Conservation (phyloP, 2,797 vertebrate genomes). For the Lacerta bilineata region DNA sequence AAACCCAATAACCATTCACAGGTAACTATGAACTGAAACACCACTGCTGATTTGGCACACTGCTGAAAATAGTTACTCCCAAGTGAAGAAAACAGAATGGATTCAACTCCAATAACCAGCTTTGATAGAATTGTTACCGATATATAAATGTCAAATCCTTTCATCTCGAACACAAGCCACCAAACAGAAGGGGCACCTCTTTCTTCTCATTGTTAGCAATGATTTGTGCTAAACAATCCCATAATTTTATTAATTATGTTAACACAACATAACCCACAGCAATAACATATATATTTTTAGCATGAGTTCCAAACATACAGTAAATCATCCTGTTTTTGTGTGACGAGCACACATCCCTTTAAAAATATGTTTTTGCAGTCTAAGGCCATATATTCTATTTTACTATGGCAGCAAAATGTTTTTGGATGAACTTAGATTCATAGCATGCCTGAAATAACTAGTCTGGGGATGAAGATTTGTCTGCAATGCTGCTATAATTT, state of each 20-base stretch:
- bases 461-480: slow-evolving; percentile 35
- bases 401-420: slow-evolving; percentile 33
- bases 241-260: slow-evolving; percentile 22
- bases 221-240: slow-evolving; percentile 29
- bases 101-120: slow-evolving; percentile 19
- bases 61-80: slow-evolving; percentile 26
- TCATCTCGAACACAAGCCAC: slow-evolving; percentile 49
- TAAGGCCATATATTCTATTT: background rate
- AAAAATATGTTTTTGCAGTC: slow-evolving; percentile 20
- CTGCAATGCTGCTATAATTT: slow-evolving; percentile 33
- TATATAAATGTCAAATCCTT: slow-evolving; percentile 38
- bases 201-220: slow-evolving; percentile 47
- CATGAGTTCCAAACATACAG: slow-evolving; percentile 13
- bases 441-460: slow-evolving; percentile 4
- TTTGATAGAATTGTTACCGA: slow-evolving; percentile 22
- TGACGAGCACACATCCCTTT: background rate
- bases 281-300: slow-evolving; percentile 35
- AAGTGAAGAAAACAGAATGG: slow-evolving; percentile 1
- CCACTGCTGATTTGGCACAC: background rate
- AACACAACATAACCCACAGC: slow-evolving; percentile 39
- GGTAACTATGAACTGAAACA: slow-evolving; percentile 23
- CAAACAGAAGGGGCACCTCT: slow-evolving; percentile 51
- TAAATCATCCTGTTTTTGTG: slow-evolving; percentile 1
- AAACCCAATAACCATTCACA: background rate
- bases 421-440: slow-evolving; percentile 44